phyloP scores from a whole-genome alignment of 2,113 vertebrate genomes.

The Zootoca vivipara region DNA sequence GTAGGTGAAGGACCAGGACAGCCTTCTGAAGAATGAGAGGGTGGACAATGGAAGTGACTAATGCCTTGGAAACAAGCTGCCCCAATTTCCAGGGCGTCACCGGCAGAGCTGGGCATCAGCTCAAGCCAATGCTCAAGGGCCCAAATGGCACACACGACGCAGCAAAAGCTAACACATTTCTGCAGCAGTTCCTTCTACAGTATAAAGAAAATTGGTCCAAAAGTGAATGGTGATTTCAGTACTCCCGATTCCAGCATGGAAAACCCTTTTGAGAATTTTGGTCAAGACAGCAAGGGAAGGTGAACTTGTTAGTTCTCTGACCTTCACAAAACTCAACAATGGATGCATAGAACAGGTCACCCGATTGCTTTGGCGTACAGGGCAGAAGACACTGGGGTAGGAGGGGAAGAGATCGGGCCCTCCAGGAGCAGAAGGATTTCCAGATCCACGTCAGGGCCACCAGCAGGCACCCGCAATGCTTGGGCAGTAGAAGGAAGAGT shows the following conservation, averaged over 20 bases:
- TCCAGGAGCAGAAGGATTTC: too few species aligned
- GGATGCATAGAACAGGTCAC: fast-evolving
- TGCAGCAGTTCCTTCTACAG: slow-evolving; percentile 40
- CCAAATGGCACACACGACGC: not conserved
- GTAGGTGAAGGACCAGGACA: too few species aligned
- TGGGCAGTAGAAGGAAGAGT: not conserved
- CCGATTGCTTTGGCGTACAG: not conserved
- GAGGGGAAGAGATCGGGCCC: not conserved
- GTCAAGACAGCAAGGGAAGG: not conserved
- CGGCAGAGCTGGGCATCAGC: too few species aligned
- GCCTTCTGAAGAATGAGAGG: not conserved
- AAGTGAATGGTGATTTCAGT: not conserved
- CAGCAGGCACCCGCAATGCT: fast-evolving
- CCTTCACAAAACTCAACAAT: not conserved
- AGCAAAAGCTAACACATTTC: not conserved
- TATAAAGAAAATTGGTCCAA: slow-evolving; percentile 13
- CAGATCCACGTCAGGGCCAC: too few species aligned
- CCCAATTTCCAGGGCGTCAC: too few species aligned
- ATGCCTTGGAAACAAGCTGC: not conserved
- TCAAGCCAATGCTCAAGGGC: too few species aligned
- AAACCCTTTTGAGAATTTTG: not conserved
- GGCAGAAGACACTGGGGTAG: not conserved
- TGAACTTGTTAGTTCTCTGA: not conserved
- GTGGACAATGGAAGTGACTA: not conserved
- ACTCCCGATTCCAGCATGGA: not conserved